A percentile compares a stretch with the other conserved stretches of the same genome.
These are phyloP conservation scores for Falcaria lacertinaria DNA, from an alignment of 2,888 invertebrate species.

Conservation along the genomic window DNA sequence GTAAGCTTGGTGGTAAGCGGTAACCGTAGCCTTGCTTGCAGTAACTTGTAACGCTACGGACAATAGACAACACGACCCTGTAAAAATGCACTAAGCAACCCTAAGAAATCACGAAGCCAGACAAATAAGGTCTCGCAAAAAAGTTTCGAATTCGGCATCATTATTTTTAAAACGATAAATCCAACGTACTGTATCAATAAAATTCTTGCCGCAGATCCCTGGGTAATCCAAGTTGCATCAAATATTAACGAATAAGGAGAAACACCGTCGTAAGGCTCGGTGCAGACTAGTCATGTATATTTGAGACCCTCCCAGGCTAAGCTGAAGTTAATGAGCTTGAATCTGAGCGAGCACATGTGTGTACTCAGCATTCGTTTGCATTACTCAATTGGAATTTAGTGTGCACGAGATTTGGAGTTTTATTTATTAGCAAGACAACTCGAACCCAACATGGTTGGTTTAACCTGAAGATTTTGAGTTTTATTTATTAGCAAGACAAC, in stretches of 20 bases:
- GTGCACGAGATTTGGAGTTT: neutral
- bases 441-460: too few species aligned
- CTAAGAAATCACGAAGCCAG: neutral
- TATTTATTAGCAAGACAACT: too few species aligned
- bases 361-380: conserved; percentile 4
- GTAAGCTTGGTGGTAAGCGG: too few species aligned
- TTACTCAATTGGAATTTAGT: neutral
- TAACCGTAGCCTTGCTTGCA: too few species aligned
- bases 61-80: neutral
- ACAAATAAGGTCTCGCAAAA: neutral
- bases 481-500: too few species aligned
- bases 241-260: conserved; percentile 23
- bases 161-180: neutral
- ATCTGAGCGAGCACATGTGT: conserved; percentile 11
- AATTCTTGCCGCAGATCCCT: conserved; percentile 9
- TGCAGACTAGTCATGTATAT: conserved; percentile 45
- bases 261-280: conserved; percentile 20
- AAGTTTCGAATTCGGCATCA: neutral
- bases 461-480: too few species aligned
- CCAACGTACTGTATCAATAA: conserved; percentile 9
- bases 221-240: conserved; percentile 22
- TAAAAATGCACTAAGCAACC: neutral
- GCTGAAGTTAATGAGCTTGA: conserved; percentile 49
- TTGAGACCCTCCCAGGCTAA: conserved; percentile 46
- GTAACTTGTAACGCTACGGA: too few species aligned